phyloP scores from a whole-genome alignment of 1,140 invertebrate species.

The Trachymyrmex septentrionalis region DNA sequence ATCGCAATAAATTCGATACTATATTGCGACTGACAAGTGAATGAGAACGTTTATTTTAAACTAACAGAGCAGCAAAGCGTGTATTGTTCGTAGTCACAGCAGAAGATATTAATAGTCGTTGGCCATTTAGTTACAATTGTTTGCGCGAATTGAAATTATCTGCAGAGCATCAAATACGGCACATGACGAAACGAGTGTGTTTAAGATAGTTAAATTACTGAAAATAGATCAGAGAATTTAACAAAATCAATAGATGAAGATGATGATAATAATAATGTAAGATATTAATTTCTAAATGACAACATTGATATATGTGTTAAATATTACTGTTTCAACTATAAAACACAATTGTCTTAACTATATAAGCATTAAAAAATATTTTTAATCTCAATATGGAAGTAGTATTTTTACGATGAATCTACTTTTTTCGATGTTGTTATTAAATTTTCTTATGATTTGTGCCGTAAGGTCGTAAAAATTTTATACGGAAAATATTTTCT shows the following conservation, averaged over 20 bases:
- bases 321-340: too few species aligned
- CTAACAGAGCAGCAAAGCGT: conserved; percentile 11
- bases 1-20: conserved; percentile 49
- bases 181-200: not conserved
- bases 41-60: conserved; percentile 49
- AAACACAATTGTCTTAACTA: too few species aligned
- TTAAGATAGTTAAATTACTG: not conserved
- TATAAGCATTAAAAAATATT: too few species aligned
- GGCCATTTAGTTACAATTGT: conserved; percentile 41
- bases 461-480: too few species aligned
- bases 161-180: not conserved
- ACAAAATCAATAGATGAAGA: not conserved
- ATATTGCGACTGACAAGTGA: conserved; percentile 49
- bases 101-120: conserved; percentile 25
- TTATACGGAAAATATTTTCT: too few species aligned
- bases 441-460: too few species aligned
- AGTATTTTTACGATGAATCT: too few species aligned
- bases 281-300: too few species aligned
- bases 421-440: too few species aligned
- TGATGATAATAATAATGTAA: too few species aligned
- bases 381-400: too few species aligned
- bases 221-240: not conserved
- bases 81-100: conserved; percentile 34
- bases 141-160: conserved; percentile 26
- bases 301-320: too few species aligned